Evolutionary conservation across 2,888 invertebrate species (phyloP), one percentile per base, ranked within the genome.

Genomic region (Sminthurides aquaticus): DNA sequence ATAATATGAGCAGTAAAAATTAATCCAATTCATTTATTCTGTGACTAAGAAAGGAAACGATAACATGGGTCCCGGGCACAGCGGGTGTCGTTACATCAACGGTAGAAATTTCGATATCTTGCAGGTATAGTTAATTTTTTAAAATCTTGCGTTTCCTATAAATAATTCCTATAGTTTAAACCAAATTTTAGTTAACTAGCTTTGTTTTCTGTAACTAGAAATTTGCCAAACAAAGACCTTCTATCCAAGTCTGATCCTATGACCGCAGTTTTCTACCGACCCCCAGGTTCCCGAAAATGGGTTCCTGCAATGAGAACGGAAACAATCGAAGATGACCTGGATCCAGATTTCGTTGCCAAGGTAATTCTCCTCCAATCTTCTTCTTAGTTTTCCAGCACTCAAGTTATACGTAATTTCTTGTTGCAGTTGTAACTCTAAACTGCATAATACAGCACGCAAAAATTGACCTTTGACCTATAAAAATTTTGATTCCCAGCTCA

Each of bases 181-280:
- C 20, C 3, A 52, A 52, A 5, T 15, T 52, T 15, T 52, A 5
- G 20, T 52, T 8, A 5, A 43, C 43, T 11, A 18, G 43, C 43
- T 43, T 43, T 11, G 18, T 18, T 43, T 52, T 20, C 18, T 34
- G 43, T 11, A 34, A 34, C 43, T 75, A 82, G 82, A 66, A 79
- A 80, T 65, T 72, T 82, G 24, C 69, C 75, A 62, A 80, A 82
- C 69, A 77, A 76, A 68, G 83, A 83, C 77, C 76, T 80, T 1
- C 77, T 82, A 68, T 83, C 83, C 1, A 82, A 83, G 74, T 83
- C 83, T 25, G 83, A 83, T 75, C 83, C 83, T 3, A 78, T 82
- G 77, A 81, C 81, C 78, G 78, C 79, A 8, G 75, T 79, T 2
- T 80, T 76, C 69, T 68, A 77, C 60, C 77, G 80, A 69, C 77